Evolutionary conservation across 2,797 vertebrate genomes (phyloP).

Genomic region (Rhincodon typus): DNA sequence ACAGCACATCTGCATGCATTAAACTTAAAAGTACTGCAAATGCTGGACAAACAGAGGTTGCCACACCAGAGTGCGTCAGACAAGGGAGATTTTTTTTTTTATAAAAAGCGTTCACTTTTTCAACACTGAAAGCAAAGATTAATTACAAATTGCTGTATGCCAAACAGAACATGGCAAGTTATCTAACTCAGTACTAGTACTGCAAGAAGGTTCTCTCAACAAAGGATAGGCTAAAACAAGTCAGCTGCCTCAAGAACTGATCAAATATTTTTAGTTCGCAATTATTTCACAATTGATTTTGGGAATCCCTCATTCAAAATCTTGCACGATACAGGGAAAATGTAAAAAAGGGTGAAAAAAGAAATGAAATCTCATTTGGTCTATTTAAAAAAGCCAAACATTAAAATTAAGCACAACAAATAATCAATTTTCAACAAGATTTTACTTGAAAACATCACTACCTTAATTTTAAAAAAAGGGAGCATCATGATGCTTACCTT

Average conservation of each 20-base stretch:
- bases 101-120: not conserved
- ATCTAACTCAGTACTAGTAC: not conserved
- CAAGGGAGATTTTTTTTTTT: not conserved
- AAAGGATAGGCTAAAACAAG: not conserved
- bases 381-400: not conserved
- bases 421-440: not conserved
- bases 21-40: not conserved
- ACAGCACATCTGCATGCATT: no score
- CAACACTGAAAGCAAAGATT: not conserved
- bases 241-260: not conserved
- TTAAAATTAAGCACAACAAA: not conserved
- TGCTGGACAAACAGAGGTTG: not conserved
- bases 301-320: no score
- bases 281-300: not conserved
- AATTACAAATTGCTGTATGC: not conserved
- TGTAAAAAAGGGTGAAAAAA: not conserved
- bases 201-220: not conserved
- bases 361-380: not conserved
- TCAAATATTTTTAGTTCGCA: not conserved
- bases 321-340: not conserved
- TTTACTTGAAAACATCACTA: not conserved
- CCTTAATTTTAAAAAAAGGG: not conserved
- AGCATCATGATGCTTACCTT: conserved; percentile 62
- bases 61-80: no score
- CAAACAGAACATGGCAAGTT: not conserved